Evolutionary conservation across 2,888 invertebrate species (phyloP), one percentile per base, ranked within the genome.

Genomic region (Plebejus melissa): DNA sequence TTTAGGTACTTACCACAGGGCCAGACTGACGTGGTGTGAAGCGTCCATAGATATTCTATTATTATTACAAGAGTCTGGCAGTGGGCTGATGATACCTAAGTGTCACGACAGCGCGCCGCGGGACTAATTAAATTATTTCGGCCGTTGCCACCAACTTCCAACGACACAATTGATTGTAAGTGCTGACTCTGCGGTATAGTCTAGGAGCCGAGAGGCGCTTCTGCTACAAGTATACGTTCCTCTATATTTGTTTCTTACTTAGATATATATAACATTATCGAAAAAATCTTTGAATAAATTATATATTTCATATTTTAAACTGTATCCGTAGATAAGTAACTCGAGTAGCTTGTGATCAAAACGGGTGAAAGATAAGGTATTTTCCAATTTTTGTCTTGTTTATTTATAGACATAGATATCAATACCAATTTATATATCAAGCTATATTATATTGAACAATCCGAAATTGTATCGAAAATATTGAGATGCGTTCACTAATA

Each of bases 161-260:
- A 54, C 38, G 70, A 70, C 46, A 71, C 41, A 71, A 50, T 54
- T 72, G 72, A 72, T 72, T 72, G 72, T 50, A 46, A 72, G 72
- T 72, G 72, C 72, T 72, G 50, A 50, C 32, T 13, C 32, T 4
- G 50, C 28, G 38, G 41, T 65, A 13, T 65, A 65, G 65, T 32
- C 65, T 32, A 65, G 13, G 65, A 65, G 46, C 1, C 41, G 9
- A 4, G 32, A 28, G 6, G 50, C 9, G 4, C 3, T 13, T 54
- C 16, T 22, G 13, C 4, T 22, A 22, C 58, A 6, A 6, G 0
- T 58, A 22, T 22, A 2, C 4, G 2, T 11, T 22, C 13, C 22
- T 58, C 5, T 58, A 16, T 54, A 54, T 58, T 58, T 58, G 6
- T 22, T 22, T 46, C 46, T 9, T 46, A 9, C 41, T 41, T 41